Evolutionary conservation across 2,888 invertebrate species (phyloP), one percentile per base, ranked within the genome.

Genomic region (Anoplius nigerrimus): DNA sequence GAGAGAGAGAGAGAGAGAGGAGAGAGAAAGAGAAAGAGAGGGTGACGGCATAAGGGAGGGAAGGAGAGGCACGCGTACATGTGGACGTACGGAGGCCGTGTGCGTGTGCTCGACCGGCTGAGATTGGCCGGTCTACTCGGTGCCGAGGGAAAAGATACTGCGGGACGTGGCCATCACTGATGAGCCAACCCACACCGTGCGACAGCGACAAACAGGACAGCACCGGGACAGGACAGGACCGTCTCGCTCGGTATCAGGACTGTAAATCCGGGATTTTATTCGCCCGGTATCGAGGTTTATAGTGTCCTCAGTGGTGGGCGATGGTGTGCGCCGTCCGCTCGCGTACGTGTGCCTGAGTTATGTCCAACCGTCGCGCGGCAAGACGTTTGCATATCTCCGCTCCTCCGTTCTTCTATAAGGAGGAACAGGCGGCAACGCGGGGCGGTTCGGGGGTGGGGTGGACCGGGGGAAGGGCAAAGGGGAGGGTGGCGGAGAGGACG

Each of bases 241-340:
- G 82, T 79, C 80, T 82, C 77, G 75, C 80, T 76, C 76, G 80
- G 80, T 87, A 88, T 88, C 87, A 84, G 85, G 84, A 85, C 82
- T 86, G 87, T 88, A 88, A 88, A 88, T 88, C 87, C 87, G 83
- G 84, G 82, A 87, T 86, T 88, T 88, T 88, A 88, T 88, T 88
- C 84, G 83, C 82, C 82, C 83, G 82, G 86, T 88, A 88, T 88
- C 87, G 86, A 85, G 86, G 87, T 88, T 88, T 88, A 88, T 88
- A 86, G 88, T 85, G 86, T 87, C 86, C 84, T 86, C 84, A 81
- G 80, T 72, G 71, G 73, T 72, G 51, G 67, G 69, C 58, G 58
- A 55, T 64, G 55, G 83, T 80, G 82, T 82, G 78, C 69, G 72
- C 54, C 68, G 72, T 72, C 62, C 62, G 71, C 52, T 67, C 57